Base-by-base conservation (phyloP, 2,888 invertebrate species). In the Plagiodera versicolora region DNA sequence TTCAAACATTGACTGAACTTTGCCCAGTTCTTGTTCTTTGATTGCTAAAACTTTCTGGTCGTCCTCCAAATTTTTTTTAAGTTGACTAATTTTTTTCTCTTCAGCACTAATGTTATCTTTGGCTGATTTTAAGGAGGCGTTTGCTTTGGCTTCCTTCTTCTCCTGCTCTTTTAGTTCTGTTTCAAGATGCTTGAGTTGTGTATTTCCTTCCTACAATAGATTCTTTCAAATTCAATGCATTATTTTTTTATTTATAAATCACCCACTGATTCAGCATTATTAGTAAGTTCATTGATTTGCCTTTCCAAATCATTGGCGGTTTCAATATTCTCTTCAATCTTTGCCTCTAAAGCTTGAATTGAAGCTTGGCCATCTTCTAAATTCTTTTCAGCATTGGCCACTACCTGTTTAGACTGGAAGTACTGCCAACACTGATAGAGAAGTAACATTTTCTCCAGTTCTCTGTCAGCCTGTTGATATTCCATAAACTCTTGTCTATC, bases 401-500 rank as follows among this genome's bases (percentile, higher is more conserved):
- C 61, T 44, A 64, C 64, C 47, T 68, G 63, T 60, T 77, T 70
- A 4, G 73, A 70, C 50, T 81, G 80, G 53, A 84, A 82, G 82
- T 83, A 94, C 79, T 86, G 87, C 84, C 86, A 93, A 17, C 92
- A 92, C 51, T 87, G 82, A 74, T 87, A 84, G 17, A 95, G 85
- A 70, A 89, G 87, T 19, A 85, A 87, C 55, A 93, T 84, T 74
- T 91, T 90, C 67, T 95, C 93, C 48, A 95, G 81, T 75, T 98
- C 95, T 57, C 94, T 83, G 52, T 90, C 88, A 0, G 90, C 86
- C 73, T 93, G 89, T 80, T 95, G 94, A 75, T 89, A 96, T 79
- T 97, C 94, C 62, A 94, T 83, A 76, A 91, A 96, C 65, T 91
- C 90, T 0, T 88, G 82, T 44, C 94, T 84, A 76, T 98, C 97